These are phyloP conservation scores for Sardina pilchardus DNA, from an alignment of 2,113 vertebrate genomes.

Conservation along the genomic window DNA sequence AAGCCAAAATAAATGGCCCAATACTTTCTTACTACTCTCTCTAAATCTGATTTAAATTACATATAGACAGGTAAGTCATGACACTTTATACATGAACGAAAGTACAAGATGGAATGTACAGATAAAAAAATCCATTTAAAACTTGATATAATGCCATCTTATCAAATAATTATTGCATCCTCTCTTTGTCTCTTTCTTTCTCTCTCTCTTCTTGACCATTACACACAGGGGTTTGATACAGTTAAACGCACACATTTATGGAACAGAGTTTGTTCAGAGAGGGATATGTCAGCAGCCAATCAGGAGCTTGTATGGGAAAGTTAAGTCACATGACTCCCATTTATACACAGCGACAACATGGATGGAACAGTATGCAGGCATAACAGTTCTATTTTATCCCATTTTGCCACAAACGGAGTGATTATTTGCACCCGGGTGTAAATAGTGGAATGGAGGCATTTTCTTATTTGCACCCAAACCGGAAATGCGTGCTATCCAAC, in stretches of 20 bases:
- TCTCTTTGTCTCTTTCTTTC: conserved; percentile 30
- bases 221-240: background rate
- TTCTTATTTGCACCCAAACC: too few species aligned
- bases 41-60: conserved; percentile 35
- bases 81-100: conserved; percentile 70
- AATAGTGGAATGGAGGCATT: too few species aligned
- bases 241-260: conserved; percentile 52
- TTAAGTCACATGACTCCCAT: background rate
- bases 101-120: conserved; percentile 74
- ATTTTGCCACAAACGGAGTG: too few species aligned
- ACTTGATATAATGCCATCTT: conserved; percentile 69
- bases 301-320: conserved; percentile 19
- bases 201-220: background rate
- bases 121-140: conserved; percentile 58
- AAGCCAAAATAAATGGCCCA: conserved; percentile 8
- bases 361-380: conserved; percentile 30
- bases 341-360: conserved; percentile 18
- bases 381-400: conserved; percentile 14
- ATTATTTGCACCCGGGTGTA: too few species aligned
- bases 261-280: conserved; percentile 39
- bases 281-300: conserved; percentile 40
- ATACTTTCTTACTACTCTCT: conserved; percentile 14
- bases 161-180: conserved; percentile 75
- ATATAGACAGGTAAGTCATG: conserved; percentile 57
- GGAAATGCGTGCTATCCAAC: too few species aligned